Evolutionary conservation across 2,888 invertebrate species (phyloP).

Genomic region (Exocentrus adspersus): DNA sequence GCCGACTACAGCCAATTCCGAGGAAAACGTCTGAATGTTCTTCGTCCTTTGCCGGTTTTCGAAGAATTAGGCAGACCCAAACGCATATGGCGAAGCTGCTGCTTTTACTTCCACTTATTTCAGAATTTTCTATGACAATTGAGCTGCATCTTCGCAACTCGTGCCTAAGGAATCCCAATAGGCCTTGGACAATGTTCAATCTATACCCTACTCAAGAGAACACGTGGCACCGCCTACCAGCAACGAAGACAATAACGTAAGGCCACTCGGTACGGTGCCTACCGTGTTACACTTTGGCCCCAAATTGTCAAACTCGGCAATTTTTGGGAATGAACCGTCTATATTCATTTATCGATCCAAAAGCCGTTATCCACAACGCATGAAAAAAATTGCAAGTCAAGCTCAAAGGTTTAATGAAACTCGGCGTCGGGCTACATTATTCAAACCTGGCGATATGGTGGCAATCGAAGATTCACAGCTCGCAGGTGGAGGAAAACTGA

Average conservation of each 20-base stretch:
- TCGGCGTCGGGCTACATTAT: background rate
- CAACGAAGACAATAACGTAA: conserved; percentile 25
- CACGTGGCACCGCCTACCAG: conserved; percentile 5
- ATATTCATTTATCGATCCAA: conserved; percentile 35
- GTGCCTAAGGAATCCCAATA: conserved; percentile 31
- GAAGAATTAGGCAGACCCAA: conserved; percentile 29
- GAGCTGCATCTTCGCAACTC: conserved; percentile 35
- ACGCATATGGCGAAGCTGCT: conserved; percentile 30
- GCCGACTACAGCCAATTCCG: conserved; percentile 31
- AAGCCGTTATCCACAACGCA: conserved; percentile 29
- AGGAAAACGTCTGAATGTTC: conserved; percentile 38
- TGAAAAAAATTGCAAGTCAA: conserved; percentile 19
- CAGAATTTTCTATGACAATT: conserved; percentile 30
- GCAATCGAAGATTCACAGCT: conserved; percentile 40
- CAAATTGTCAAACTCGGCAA: conserved; percentile 36
- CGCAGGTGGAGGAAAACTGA: conserved; percentile 38
- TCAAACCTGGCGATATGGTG: conserved; percentile 18
- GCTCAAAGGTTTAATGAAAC: conserved; percentile 30
- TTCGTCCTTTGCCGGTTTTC: conserved; percentile 31
- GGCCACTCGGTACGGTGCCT: conserved; percentile 26
- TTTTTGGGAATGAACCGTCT: conserved; percentile 26
- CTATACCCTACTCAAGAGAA: conserved; percentile 29
- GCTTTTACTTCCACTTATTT: conserved; percentile 31
- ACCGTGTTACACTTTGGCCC: conserved; percentile 33
- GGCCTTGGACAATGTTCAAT: conserved; percentile 35